phyloP scores from a whole-genome alignment of 2,888 invertebrate genomes.

The Paralinhomoeus sp. region DNA sequence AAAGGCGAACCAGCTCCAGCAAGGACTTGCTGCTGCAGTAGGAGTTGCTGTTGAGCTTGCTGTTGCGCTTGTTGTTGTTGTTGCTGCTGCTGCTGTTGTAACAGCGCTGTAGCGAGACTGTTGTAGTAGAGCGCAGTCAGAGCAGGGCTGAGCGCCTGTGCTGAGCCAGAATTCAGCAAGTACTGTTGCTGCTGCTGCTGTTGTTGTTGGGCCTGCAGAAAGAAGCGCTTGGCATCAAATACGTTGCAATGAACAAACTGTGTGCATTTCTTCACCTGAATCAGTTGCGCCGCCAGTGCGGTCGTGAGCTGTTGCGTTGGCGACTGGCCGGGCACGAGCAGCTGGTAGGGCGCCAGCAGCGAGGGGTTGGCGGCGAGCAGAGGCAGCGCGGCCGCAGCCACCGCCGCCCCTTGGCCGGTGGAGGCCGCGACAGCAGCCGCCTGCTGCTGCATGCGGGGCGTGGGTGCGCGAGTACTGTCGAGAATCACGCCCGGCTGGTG shows the following conservation, averaged over 20 bases:
- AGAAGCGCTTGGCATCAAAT: too few relatives aligned
- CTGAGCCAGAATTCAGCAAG: neutral
- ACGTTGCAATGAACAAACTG: too few relatives aligned
- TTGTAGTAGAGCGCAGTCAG: neutral
- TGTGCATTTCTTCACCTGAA: too few relatives aligned
- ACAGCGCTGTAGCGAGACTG: neutral
- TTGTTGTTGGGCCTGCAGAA: neutral
- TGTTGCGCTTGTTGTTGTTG: conserved; percentile 30
- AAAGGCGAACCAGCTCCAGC: too few relatives aligned
- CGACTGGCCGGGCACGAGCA: neutral
- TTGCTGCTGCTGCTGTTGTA: neutral
- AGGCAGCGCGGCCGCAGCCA: neutral
- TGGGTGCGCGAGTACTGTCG: too few relatives aligned
- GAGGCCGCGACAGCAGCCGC: too few relatives aligned
- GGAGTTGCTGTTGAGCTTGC: neutral
- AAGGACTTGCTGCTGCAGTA: neutral
- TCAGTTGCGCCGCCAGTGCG: too few relatives aligned
- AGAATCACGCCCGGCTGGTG: too few relatives aligned
- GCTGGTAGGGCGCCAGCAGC: neutral
- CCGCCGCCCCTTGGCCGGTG: neutral
- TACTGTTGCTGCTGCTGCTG: neutral
- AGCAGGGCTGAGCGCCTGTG: neutral
- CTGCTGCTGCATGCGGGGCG: neutral
- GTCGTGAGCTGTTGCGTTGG: too few relatives aligned
- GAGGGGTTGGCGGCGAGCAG: neutral